Evolutionary conservation across 2,797 vertebrate species (phyloP).

Genomic region (Kryptopterus vitreolus): DNA sequence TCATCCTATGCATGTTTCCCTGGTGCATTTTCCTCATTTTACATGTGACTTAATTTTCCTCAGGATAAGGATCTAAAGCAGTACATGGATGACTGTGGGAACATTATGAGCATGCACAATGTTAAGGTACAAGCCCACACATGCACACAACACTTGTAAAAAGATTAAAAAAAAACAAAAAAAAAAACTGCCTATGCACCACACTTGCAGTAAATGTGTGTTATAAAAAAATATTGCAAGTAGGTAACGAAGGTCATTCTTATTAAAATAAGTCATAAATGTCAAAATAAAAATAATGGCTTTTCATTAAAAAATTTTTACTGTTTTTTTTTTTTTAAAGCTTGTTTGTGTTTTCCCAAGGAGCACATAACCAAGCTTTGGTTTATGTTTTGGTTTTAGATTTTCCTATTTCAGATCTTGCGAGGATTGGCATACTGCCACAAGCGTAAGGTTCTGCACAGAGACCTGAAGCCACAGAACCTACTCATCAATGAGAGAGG

Average conservation of each 20-base stretch:
- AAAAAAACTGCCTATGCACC: background rate
- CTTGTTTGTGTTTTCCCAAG: background rate
- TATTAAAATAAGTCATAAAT: too few relatives aligned
- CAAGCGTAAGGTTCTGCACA: slow-evolving; percentile 76
- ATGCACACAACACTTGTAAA: background rate
- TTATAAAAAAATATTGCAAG: background rate
- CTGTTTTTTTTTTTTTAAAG: background rate
- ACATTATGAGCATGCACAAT: slow-evolving; percentile 99
- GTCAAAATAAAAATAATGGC: background rate
- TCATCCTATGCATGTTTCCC: background rate
- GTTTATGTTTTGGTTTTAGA: slow-evolving; percentile 57
- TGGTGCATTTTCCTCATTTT: background rate
- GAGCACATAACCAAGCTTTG: background rate
- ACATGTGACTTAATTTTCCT: slow-evolving; percentile 42
- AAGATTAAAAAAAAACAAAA: too few relatives aligned
- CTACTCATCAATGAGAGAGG: slow-evolving; percentile 79
- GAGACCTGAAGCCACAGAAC: slow-evolving; percentile 81
- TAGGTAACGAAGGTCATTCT: background rate
- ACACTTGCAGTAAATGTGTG: background rate
- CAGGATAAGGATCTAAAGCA: slow-evolving; percentile 98
- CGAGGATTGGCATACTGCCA: slow-evolving; percentile 79
- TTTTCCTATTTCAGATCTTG: slow-evolving; percentile 78
- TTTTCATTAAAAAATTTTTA: background rate
- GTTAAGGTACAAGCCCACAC: slow-evolving; percentile 81
- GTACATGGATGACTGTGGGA: slow-evolving; percentile 99